Evolutionary conservation across 2,113 vertebrate genomes (phyloP).

Genomic region (Leptosomus discolor): DNA sequence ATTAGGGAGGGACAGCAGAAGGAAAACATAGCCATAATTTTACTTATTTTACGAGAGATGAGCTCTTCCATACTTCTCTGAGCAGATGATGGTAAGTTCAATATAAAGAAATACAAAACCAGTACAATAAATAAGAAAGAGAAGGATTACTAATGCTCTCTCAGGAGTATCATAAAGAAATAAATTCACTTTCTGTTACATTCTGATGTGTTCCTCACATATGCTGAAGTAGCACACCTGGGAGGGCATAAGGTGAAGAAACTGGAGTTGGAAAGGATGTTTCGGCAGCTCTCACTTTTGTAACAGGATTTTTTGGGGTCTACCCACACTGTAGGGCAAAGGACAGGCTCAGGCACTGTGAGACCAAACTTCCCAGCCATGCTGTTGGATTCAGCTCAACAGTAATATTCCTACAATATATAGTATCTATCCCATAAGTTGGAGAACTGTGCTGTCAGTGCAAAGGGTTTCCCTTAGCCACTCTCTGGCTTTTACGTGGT

Average conservation of each 20-base stretch:
- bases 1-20: slow-evolving; percentile 35
- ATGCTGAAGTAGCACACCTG: not conserved
- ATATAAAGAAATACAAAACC: not conserved
- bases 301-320: not conserved
- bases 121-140: not conserved
- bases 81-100: not conserved
- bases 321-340: not conserved
- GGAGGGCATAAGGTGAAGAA: not conserved
- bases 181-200: slow-evolving; percentile 3
- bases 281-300: not conserved
- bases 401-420: not conserved
- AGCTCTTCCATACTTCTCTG: slow-evolving; percentile 26
- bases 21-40: slow-evolving; percentile 43
- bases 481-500: not conserved
- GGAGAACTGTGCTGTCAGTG: not conserved
- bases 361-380: not conserved
- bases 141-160: not conserved
- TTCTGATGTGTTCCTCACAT: not conserved
- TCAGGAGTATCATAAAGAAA: not conserved
- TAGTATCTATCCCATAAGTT: not conserved
- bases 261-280: not conserved
- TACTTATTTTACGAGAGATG: slow-evolving; percentile 37
- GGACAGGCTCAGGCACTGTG: not conserved
- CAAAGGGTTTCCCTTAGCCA: not conserved
- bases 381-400: not conserved